Evolutionary conservation across 2,888 invertebrate genomes (phyloP), one percentile per base, ranked within the genome.

Genomic region (Ferrisia virgata): DNA sequence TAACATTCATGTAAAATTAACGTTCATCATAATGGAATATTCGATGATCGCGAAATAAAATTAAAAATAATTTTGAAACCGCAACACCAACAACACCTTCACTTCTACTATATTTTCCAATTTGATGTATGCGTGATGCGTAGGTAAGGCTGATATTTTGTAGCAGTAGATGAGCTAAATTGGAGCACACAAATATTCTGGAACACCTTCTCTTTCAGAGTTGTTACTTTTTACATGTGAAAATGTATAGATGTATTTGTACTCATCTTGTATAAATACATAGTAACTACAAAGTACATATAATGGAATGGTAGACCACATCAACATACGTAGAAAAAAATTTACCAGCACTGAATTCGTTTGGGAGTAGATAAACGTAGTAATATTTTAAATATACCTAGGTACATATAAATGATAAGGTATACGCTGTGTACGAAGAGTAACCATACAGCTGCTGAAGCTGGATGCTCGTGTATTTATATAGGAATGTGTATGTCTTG

Each of bases 1-100:
- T 72, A 72, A 33, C 72, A 69, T 33, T 72, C 72, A 72, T 72
- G 6, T 22, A 72, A 72, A 72, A 72, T 72, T 72, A 72, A 72
- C 72, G 31, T 33, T 6, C 58, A 33, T 72, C 72, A 33, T 72
- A 72, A 72, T 72, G 72, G 72, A 72, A 72, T 33, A 72, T 72
- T 72, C 72, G 58, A 64, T 64, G 58, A 64, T 64, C 58, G 58
- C 28, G 58, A 64, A 64, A 64, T 64, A 64, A 64, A 64, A 64
- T 64, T 64, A 11, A 25, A 64, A 64, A 64, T 64, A 64, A 64
- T 64, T 53, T 64, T 11, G 28, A 64, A 64, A 64, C 58, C 58
- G 58, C 25, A 11, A 3, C 11, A 28, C 2, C 22, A 64, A 11
- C 47, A 8, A 39, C 39, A 39, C 39, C 39, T 11, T 39, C 58